These are phyloP conservation scores for Caenorhabditis japonica DNA, from an alignment of 2,888 invertebrate genomes.

Conservation along the genomic window DNA sequence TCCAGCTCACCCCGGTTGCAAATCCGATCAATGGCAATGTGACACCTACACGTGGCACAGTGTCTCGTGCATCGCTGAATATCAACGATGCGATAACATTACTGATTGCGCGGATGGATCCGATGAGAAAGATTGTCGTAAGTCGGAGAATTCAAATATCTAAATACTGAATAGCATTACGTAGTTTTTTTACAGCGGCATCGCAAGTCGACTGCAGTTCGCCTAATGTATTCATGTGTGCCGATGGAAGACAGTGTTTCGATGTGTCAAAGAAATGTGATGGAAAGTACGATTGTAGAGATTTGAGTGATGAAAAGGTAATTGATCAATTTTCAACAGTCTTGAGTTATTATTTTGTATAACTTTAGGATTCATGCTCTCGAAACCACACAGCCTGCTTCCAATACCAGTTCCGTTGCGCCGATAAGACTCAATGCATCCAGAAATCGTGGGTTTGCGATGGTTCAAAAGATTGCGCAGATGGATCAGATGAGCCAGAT, in stretches of 20 bases:
- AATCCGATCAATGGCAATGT: slow-evolving; percentile 88
- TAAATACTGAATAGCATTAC: no score
- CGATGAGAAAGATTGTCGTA: slow-evolving; percentile 92
- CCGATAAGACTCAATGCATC: slow-evolving; percentile 89
- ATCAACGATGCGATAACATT: slow-evolving; percentile 93
- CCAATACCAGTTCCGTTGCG: slow-evolving; percentile 87
- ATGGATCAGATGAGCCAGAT: slow-evolving; percentile 81
- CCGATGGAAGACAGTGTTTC: slow-evolving; percentile 85
- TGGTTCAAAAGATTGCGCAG: slow-evolving; percentile 86
- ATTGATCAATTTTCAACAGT: no score
- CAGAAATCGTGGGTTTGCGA: slow-evolving; percentile 79
- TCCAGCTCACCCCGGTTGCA: slow-evolving; percentile 94
- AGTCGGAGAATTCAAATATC: no score
- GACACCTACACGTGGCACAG: slow-evolving; percentile 93
- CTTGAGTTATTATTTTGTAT: no score
- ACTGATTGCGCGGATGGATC: slow-evolving; percentile 95
- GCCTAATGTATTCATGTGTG: slow-evolving; percentile 84
- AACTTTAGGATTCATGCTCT: slow-evolving; percentile 84
- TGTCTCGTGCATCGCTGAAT: slow-evolving; percentile 92
- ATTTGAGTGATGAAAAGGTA: slow-evolving; percentile 83
- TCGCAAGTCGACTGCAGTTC: slow-evolving; percentile 65
- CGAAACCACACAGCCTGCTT: slow-evolving; percentile 76
- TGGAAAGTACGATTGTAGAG: slow-evolving; percentile 88
- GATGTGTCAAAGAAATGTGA: slow-evolving; percentile 91
- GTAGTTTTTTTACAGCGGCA: slow-evolving; percentile 59